A percentile compares a stretch with the other conserved stretches of the same genome.
phyloP scores from a whole-genome alignment of 2,797 vertebrate species.

The Decapterus maruadsi region DNA sequence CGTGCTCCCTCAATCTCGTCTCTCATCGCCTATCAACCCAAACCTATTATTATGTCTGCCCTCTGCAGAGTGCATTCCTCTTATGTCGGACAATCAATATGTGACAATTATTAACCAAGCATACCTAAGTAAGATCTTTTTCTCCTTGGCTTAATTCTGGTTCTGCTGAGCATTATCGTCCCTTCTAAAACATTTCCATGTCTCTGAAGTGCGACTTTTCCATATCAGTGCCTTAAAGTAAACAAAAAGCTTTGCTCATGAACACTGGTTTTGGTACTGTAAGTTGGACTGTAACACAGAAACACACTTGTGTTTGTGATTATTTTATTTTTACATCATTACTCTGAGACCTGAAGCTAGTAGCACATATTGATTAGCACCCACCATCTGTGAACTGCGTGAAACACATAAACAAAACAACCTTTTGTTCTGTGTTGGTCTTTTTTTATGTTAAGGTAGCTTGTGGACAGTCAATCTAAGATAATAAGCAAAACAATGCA shows the following conservation, averaged over 20 bases:
- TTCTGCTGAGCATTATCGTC: constrained; percentile 21
- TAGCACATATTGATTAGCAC: not conserved
- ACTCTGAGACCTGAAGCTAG: not conserved
- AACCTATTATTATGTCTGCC: constrained; percentile 41
- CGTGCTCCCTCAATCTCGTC: constrained; percentile 1
- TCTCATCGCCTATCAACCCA: constrained; percentile 28
- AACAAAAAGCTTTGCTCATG: not conserved
- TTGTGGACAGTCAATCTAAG: constrained; percentile 5
- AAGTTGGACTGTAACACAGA: constrained; percentile 1
- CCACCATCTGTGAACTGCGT: not conserved
- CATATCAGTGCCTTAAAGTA: constrained; percentile 13
- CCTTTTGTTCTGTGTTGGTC: constrained; percentile 8
- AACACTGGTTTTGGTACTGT: not conserved
- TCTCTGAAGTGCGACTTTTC: constrained; percentile 26
- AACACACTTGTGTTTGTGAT: not conserved
- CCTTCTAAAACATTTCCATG: not conserved
- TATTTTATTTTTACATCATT: not conserved
- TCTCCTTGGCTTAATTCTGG: constrained; percentile 6
- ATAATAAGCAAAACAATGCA: constrained; percentile 37
- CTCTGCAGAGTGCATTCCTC: constrained; percentile 23
- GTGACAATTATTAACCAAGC: constrained; percentile 42
- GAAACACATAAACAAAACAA: constrained; percentile 11
- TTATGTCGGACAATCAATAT: constrained; percentile 37
- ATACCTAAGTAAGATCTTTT: constrained; percentile 22
- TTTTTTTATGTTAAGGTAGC: constrained; percentile 27